phyloP scores from a whole-genome alignment of 2,113 vertebrate genomes.

The Spermophilus dauricus region DNA sequence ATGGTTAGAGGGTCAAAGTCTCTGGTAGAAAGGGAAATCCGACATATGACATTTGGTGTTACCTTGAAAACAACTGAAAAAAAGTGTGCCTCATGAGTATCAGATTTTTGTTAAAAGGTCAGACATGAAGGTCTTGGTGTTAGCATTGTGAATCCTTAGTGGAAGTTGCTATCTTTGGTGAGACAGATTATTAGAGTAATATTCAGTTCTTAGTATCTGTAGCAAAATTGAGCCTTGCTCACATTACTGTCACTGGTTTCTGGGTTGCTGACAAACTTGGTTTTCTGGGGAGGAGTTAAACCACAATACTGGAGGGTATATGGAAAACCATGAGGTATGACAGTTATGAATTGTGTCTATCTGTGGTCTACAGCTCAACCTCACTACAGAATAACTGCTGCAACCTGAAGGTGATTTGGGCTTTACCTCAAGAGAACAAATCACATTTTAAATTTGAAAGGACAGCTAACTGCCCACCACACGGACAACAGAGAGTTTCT shows the following conservation, averaged over 20 bases:
- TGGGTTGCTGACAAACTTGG: background rate
- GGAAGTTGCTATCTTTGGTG: background rate
- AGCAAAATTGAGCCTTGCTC: background rate
- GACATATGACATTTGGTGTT: background rate
- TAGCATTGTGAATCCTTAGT: constrained; percentile 11
- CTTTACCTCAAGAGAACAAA: background rate
- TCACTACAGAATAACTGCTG: background rate
- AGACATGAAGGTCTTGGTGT: background rate
- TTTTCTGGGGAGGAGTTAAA: background rate
- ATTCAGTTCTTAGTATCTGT: background rate
- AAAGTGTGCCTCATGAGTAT: background rate
- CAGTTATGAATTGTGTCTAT: background rate
- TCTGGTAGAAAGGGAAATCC: background rate
- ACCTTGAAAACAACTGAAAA: background rate
- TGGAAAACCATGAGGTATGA: background rate
- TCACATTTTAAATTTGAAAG: background rate
- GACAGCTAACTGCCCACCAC: background rate
- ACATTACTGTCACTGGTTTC: background rate
- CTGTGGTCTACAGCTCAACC: background rate
- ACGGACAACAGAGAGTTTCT: background rate
- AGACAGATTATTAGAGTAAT: background rate
- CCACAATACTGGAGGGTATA: background rate
- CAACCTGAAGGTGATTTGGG: background rate
- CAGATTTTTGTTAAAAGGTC: background rate
- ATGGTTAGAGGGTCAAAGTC: background rate